These are phyloP conservation scores for Tychaedon coryphoeus DNA, from an alignment of 2,113 vertebrate genomes.

Conservation along the genomic window DNA sequence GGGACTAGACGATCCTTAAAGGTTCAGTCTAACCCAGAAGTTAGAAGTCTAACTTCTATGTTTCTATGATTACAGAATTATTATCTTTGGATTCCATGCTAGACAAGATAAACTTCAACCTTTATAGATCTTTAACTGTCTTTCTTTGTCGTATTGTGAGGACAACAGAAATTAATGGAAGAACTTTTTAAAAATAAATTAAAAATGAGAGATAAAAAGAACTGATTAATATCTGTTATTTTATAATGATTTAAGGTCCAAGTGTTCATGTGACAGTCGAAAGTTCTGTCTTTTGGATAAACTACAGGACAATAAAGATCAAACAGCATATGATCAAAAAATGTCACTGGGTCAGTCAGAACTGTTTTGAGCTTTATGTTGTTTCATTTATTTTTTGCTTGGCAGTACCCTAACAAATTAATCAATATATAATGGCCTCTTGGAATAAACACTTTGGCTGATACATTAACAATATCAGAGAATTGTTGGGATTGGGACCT, in stretches of 20 bases:
- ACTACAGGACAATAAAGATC: neutral
- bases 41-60: too few relatives aligned
- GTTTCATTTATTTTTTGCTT: neutral
- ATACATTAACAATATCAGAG: neutral
- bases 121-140: neutral
- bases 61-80: neutral
- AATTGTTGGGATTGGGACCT: neutral
- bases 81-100: neutral
- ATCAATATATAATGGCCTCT: neutral
- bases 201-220: fast-evolving
- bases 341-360: neutral
- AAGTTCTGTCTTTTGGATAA: neutral
- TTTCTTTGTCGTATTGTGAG: neutral
- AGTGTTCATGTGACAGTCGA: neutral
- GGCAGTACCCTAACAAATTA: neutral
- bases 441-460: neutral
- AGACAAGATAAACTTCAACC: neutral
- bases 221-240: neutral
- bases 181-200: neutral
- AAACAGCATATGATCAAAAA: neutral
- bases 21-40: neutral
- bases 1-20: neutral
- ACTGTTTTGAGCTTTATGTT: neutral
- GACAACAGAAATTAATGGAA: neutral
- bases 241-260: neutral